Conservation (phyloP, 2,888 invertebrate species). For the Drosophila greeni region DNA sequence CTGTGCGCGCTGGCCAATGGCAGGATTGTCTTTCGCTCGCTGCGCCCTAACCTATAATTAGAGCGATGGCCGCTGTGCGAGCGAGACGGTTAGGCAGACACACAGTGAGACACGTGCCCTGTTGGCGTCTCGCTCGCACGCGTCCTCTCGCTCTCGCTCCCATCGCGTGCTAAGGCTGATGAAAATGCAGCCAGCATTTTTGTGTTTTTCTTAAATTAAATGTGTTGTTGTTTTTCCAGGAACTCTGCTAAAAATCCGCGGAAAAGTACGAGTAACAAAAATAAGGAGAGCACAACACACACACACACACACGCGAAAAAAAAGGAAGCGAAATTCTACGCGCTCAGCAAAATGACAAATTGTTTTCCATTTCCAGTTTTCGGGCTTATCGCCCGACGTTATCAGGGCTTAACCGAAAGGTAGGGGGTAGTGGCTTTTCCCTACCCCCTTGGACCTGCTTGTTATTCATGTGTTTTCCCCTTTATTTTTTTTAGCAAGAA, state of each 20-base stretch:
- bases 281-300: background rate
- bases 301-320: background rate
- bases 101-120: constrained; percentile 38
- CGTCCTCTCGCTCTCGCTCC: constrained; percentile 14
- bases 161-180: constrained; percentile 47
- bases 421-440: constrained; percentile 1
- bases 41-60: constrained; percentile 76
- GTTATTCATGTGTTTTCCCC: constrained; percentile 9
- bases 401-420: constrained; percentile 13
- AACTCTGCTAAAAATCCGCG: constrained; percentile 24
- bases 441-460: background rate
- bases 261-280: constrained; percentile 3
- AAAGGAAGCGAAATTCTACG: constrained; percentile 24
- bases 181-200: constrained; percentile 37
- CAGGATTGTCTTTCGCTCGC: constrained; percentile 46
- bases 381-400: constrained; percentile 8
- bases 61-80: constrained; percentile 76
- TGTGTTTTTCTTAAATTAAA: constrained; percentile 36
- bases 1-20: constrained; percentile 65
- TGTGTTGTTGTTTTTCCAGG: constrained; percentile 35
- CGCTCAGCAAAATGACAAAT: constrained; percentile 38
- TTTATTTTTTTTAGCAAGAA: background rate
- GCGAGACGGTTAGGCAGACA: constrained; percentile 38
- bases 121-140: constrained; percentile 8
- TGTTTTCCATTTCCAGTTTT: constrained; percentile 34